Percentiles rank a stretch among this genome's conserved stretches.
Conservation (phyloP, 2,888 invertebrate species). For the Cyclophora albipunctata region DNA sequence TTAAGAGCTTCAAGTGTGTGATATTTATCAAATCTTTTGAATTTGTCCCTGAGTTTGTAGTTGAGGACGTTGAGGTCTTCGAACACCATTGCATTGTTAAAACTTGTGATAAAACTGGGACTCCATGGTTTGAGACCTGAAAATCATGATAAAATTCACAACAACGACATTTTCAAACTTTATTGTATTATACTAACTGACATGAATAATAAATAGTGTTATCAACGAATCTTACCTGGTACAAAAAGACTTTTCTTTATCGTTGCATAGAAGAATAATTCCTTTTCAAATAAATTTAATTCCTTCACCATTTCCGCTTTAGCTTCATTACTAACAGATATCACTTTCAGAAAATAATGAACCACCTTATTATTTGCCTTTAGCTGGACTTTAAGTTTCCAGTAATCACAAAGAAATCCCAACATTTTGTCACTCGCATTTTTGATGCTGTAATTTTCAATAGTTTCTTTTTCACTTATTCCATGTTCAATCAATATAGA, state of each 20-base stretch:
- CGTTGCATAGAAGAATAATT: constrained; percentile 44
- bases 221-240: constrained; percentile 33
- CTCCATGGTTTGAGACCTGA: constrained; percentile 52
- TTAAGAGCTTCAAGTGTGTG: constrained; percentile 63
- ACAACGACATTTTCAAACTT: background rate
- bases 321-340: constrained; percentile 46
- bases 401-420: constrained; percentile 62
- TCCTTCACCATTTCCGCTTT: constrained; percentile 58
- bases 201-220: too few relatives aligned
- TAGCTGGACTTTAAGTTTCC: constrained; percentile 45
- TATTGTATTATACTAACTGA: background rate
- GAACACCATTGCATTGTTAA: constrained; percentile 54
- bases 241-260: constrained; percentile 42
- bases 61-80: constrained; percentile 53
- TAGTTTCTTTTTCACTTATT: constrained; percentile 17
- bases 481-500: constrained; percentile 35
- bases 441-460: constrained; percentile 33
- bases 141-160: constrained; percentile 10
- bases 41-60: constrained; percentile 46
- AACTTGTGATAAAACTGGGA: constrained; percentile 35
- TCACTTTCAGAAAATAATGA: constrained; percentile 53
- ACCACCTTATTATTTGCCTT: constrained; percentile 23
- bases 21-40: constrained; percentile 53
- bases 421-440: constrained; percentile 61
- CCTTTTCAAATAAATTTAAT: constrained; percentile 49